These are phyloP conservation scores for Pterobdella sp. DNA, from an alignment of 2,888 invertebrate genomes.

Conservation along the genomic window DNA sequence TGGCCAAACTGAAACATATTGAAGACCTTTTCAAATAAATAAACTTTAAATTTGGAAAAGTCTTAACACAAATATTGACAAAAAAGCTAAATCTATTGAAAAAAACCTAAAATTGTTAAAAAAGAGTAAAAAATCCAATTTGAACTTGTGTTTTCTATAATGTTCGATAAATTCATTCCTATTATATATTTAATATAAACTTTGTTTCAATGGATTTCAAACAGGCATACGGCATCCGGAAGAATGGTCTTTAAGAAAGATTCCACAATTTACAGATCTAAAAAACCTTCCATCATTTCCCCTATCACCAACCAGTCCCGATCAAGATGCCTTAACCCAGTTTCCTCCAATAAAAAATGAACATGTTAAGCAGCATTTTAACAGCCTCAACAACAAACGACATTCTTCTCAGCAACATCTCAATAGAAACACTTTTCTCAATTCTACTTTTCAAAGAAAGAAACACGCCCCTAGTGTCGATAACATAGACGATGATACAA, in stretches of 20 bases:
- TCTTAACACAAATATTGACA: too few relatives aligned
- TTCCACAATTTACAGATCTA: neutral
- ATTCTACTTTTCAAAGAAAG: neutral
- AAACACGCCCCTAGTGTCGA: neutral
- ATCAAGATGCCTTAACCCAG: neutral
- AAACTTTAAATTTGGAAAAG: too few relatives aligned
- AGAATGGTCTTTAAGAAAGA: neutral
- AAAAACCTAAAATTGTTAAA: too few relatives aligned
- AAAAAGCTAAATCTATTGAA: too few relatives aligned
- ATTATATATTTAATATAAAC: too few relatives aligned
- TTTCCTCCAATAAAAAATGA: neutral
- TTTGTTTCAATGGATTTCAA: too few relatives aligned
- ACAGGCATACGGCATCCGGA: neutral
- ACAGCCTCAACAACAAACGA: neutral
- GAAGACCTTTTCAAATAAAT: too few relatives aligned
- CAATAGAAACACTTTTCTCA: neutral
- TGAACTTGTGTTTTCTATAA: too few relatives aligned
- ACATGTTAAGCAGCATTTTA: neutral
- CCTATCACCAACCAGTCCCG: neutral
- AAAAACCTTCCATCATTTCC: neutral
- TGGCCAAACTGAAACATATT: too few relatives aligned
- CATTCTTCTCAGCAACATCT: neutral
- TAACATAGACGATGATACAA: neutral
- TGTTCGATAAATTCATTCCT: too few relatives aligned
- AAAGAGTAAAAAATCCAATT: too few relatives aligned